Conservation (phyloP, 2,797 vertebrate genomes). For the Erithacus rubecula region DNA sequence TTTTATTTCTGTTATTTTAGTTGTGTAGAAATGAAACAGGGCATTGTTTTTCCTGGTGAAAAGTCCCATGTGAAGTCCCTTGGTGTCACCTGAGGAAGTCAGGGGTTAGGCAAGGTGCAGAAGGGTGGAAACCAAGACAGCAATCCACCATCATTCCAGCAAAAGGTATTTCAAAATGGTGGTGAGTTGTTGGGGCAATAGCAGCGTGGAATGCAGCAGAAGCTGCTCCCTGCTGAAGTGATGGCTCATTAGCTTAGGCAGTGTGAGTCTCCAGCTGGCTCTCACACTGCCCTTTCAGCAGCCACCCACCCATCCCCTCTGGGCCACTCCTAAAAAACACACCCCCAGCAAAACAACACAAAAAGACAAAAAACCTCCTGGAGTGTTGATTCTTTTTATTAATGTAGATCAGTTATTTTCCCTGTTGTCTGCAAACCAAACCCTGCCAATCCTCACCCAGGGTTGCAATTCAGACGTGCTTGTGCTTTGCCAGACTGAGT, state of each 20-base stretch:
- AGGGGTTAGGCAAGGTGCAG: not conserved
- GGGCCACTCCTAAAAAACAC: not conserved
- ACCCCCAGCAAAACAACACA: not conserved
- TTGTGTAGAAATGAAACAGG: not conserved
- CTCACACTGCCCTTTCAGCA: constrained; percentile 5
- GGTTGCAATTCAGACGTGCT: not conserved
- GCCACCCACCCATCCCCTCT: not conserved
- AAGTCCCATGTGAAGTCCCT: not conserved
- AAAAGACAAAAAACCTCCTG: not conserved
- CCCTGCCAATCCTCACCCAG: not conserved
- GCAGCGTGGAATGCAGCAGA: not conserved
- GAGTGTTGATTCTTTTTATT: not conserved
- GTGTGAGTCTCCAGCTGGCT: not conserved
- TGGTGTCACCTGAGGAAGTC: not conserved
- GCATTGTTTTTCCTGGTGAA: not conserved
- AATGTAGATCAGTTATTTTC: not conserved
- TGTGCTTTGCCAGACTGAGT: not conserved
- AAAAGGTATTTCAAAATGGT: not conserved
- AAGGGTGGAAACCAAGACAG: not conserved
- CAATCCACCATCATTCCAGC: not conserved
- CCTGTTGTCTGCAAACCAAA: not conserved
- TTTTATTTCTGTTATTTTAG: not conserved
- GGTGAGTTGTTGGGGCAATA: not conserved
- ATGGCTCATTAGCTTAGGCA: not conserved
- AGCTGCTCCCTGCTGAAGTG: not conserved